Conservation (phyloP, 2,113 vertebrate genomes). For the Odobenus rosmarus region DNA sequence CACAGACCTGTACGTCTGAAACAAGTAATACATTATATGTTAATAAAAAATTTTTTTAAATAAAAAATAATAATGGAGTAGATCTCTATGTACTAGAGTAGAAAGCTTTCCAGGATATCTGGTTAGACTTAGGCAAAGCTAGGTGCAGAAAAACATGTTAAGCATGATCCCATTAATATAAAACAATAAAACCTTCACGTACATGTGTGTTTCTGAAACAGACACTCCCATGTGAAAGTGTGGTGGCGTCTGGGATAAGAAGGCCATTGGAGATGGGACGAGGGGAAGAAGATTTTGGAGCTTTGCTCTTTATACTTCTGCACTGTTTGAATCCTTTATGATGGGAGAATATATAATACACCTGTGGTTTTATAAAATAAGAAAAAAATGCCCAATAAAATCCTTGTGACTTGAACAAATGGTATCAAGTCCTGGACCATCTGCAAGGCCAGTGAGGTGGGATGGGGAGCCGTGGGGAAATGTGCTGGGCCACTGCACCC, state of each 20-base stretch:
- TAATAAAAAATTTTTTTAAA: too few relatives aligned
- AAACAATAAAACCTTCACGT: not conserved
- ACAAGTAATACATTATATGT: too few relatives aligned
- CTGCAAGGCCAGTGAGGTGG: not conserved
- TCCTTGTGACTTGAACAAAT: not conserved
- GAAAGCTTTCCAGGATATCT: not conserved
- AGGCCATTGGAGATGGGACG: not conserved
- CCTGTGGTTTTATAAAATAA: not conserved
- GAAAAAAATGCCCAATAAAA: not conserved
- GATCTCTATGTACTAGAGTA: not conserved
- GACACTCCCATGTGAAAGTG: not conserved
- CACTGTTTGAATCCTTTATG: not conserved
- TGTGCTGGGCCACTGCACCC: fast-evolving
- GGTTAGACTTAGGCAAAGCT: not conserved
- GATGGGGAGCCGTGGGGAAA: not conserved
- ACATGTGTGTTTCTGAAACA: not conserved
- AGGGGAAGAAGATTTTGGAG: not conserved
- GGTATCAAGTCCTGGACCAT: not conserved
- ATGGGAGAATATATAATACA: not conserved
- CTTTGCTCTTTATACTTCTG: not conserved
- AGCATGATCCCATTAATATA: not conserved
- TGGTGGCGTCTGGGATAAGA: not conserved
- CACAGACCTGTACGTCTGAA: too few relatives aligned
- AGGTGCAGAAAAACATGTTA: not conserved
- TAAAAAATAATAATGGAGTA: not conserved